Evolutionary conservation across 2,797 vertebrate species (phyloP), one percentile per base, ranked within the genome.

Genomic region (Pangasius mekongensis): DNA sequence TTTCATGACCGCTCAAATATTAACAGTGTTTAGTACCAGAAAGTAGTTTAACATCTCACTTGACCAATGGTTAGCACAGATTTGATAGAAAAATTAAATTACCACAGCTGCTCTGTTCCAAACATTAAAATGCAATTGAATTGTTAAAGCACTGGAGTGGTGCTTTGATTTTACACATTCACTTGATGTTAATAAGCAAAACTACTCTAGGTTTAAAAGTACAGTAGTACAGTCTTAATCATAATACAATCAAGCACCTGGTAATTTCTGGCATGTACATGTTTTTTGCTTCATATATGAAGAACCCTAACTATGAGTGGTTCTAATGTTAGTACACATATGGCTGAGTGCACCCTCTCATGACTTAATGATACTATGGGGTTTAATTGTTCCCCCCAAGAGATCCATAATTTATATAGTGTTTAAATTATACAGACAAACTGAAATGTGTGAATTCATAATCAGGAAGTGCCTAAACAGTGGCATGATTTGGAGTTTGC

Each of bases 11-110:
- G 36, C 52, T 11, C 52, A 58, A 47, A 67, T 52, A 5, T 86
- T 52, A 86, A 74, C 7, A 30, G 27, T 64, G 11, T 64, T 86
- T 7, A 64, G 14, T 27, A 64, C 13, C 39, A 77, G 11, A 67
- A 87, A 43, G 71, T 27, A 47, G 36, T 54, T 60, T 71, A 87
- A 71, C 14, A 18, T 58, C 77, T 71, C 77, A 71, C 52, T 33
- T 69, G 74, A 80, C 5, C 22, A 52, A 16, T 60, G 20, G 3
- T 47, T n/a, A 30, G 27, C 27, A 81, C 78, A 36, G 9, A 56
- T 56, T 58, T 2, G 3, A 27, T 33, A 81, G 30, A 77, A 76
- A 49, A 24, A 62, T 62, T 10, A 24, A 60, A 85, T 47, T 30
- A 77, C 16, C 56, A 58, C 27, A 62, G 73, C 16, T 13, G n/a